Base-by-base conservation (phyloP, 2,888 invertebrate genomes). In the Rambutsinella grinnellia region DNA sequence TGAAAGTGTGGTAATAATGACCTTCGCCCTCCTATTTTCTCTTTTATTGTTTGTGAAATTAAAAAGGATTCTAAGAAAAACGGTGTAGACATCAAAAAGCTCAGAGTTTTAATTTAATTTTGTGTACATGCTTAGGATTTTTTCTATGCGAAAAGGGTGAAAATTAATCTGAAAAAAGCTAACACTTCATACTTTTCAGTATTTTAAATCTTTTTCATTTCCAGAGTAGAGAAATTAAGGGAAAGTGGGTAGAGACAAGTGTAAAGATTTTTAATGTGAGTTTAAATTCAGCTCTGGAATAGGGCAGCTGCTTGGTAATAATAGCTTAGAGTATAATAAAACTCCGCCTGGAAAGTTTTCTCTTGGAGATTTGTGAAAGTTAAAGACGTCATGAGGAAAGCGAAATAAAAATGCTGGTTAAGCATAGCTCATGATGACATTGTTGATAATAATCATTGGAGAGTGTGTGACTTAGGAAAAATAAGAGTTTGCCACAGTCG, bases 161-260 rank as follows among this genome's bases (percentile, higher is more conserved):
- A 28, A 68, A 68, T 68, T 68, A 68, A 60, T 68, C 51, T 49
- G 68, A 58, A 57, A 51, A 60, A 67, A 23, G 28, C 26, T 28
- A 58, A 65, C 26, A 46, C 15, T 13, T 61, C n/a, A 23, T 46
- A 66, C n/a, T 24, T 24, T 44, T 44, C 2, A n/a, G 2, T 1
- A 8, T 61, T 46, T 60, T 36, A 2, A 36, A 17, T 44, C 23
- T 46, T 36, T 60, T 28, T 46, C 46, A 10, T 60, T 47, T 47
- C 36, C 44, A 28, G 28, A 66, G 36, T 36, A 28, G 21, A 66
- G 26, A 24, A 57, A 47, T 65, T 65, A 27, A 19, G 47, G 8
- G 47, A 62, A 51, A 8, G 15, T 61, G 61, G 47, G 44, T 21
- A 19, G n/a, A 6, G 27, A n/a, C 53, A 27, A 57, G 26, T 66